Base-by-base conservation (phyloP, 2,113 vertebrate genomes). In the Gasterosteus nipponicus region DNA sequence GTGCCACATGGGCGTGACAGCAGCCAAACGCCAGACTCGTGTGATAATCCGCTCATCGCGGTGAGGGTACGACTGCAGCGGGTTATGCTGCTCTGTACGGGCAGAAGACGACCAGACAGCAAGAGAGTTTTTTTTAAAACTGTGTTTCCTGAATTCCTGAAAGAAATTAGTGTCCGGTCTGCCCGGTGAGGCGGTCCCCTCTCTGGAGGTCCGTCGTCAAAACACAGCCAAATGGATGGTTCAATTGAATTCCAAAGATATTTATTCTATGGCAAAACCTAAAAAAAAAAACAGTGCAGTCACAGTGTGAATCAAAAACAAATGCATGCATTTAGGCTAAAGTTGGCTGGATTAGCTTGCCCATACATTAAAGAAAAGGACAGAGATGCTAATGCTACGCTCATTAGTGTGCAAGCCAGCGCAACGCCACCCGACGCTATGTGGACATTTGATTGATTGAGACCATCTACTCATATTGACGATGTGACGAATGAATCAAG, bases 1-100 rank as follows among this genome's bases (percentile, higher is more conserved):
- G 78, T 54, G 81, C 73, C 70, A 69, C 77, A 71, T 81, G 81
- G 79, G 83, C 81, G 61, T 73, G 73, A 81, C 82, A 81, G 78
- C 69, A 86, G 77, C 64, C 44, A 59, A 87, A 63, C 63, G 70
- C 42, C 67, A 83, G 69, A 77, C 71, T 67, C 41, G n/a, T 54
- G n/a, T 79, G 71, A 90, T 71, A 86, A 82, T 76, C 64, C 19
- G 18, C 77, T 78, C 41, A 31, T 70, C 76, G 69, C 35, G 70
- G 35, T 38, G 73, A 77, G 11, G 69, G 49, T 61, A 19, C 63
- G 19, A 66, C 76, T 54, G 42, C 47, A 66, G 22, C 62, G 39
- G 54, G 59, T 65, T 47, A 71, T 78, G 47, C 58, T 62, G 42
- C 42, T 19, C 8, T 61, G 57, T 44, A 57, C 51, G 51, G 64